Percentiles rank a stretch among this genome's conserved stretches.
Evolutionary conservation across 2,797 vertebrate genomes (phyloP).

Genomic region (Yasuhikotakia modesta): DNA sequence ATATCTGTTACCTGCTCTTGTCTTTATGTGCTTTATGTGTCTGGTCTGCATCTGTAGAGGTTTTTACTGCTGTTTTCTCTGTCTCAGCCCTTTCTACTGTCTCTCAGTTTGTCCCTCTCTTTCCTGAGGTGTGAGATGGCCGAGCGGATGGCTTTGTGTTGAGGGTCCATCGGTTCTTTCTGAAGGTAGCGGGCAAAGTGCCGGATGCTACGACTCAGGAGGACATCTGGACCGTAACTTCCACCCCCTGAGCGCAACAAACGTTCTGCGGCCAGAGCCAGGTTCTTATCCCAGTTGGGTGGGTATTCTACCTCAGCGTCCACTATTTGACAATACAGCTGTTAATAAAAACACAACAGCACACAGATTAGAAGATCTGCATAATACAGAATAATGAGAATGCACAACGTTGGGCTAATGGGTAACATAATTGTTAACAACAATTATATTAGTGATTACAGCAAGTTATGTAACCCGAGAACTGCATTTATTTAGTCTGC

Average conservation of each 20-base stretch:
- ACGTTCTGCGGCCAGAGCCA: constrained; percentile 91
- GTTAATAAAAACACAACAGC: constrained; percentile 55
- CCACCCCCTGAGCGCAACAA: constrained; percentile 78
- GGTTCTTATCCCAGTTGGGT: constrained; percentile 97
- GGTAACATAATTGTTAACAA: background rate
- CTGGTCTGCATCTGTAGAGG: background rate
- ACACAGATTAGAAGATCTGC: background rate
- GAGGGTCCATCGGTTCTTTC: constrained; percentile 83
- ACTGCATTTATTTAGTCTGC: constrained; percentile 2
- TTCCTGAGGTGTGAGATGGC: constrained; percentile 83
- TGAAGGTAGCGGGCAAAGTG: constrained; percentile 86
- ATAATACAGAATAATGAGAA: background rate
- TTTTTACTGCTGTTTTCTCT: constrained; percentile 33
- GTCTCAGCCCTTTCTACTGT: constrained; percentile 57
- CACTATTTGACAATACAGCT: constrained; percentile 92
- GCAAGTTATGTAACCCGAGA: background rate
- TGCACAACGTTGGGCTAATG: background rate
- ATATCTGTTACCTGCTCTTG: background rate
- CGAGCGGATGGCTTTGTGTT: constrained; percentile 80
- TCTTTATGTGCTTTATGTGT: background rate
- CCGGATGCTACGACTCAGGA: constrained; percentile 82
- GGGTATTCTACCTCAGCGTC: constrained; percentile 82
- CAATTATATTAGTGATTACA: background rate
- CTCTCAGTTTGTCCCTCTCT: constrained; percentile 80
- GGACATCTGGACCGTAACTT: constrained; percentile 72